These are phyloP conservation scores for Mantis religiosa DNA, from an alignment of 2,888 invertebrate genomes.

Conservation along the genomic window DNA sequence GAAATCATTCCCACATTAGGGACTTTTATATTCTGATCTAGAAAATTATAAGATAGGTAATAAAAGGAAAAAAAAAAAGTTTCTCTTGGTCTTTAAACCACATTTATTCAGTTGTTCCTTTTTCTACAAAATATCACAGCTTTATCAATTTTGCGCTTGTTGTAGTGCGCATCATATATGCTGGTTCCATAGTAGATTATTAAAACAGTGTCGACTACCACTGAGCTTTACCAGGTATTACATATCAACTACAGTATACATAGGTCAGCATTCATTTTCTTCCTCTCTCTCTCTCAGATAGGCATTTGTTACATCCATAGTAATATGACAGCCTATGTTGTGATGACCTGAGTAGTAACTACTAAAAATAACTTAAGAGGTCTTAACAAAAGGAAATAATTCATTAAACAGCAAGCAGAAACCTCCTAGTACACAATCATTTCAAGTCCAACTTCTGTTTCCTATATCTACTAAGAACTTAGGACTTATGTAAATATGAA, in stretches of 20 bases:
- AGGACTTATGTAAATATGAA: neutral
- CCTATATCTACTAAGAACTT: neutral
- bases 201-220: neutral
- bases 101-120: neutral
- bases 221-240: neutral
- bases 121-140: neutral
- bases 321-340: neutral
- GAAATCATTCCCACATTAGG: no score
- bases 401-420: neutral
- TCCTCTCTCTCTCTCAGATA: no score
- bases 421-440: neutral
- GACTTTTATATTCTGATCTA: no score
- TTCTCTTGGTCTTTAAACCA: no score
- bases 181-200: neutral
- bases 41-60: no score
- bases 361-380: no score
- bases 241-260: neutral
- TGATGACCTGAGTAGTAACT: neutral
- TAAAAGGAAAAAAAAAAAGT: no score
- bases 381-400: neutral
- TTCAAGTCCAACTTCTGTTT: neutral
- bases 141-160: neutral
- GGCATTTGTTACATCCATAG: no score
- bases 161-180: neutral
- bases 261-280: neutral